phyloP scores from a whole-genome alignment of 1,140 invertebrate species.

The Dufourea novaeangliae region DNA sequence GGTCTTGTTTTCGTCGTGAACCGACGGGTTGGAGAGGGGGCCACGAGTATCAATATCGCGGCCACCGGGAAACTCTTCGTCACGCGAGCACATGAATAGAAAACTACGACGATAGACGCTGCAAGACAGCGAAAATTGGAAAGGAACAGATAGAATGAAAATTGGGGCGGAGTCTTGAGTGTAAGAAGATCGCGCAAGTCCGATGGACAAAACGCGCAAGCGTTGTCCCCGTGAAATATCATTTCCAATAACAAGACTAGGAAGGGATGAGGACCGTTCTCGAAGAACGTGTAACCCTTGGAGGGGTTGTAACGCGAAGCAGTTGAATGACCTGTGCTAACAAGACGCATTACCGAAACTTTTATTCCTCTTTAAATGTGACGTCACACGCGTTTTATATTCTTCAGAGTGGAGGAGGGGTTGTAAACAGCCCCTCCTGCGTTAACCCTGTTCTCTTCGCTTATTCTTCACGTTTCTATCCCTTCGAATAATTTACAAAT shows the following conservation, averaged over 20 bases:
- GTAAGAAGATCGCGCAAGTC: conserved; percentile 21
- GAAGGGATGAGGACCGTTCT: background rate
- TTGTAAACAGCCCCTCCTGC: too few species aligned
- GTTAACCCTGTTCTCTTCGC: too few species aligned
- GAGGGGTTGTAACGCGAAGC: background rate
- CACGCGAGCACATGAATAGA: conserved; percentile 48
- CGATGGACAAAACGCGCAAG: conserved; percentile 29
- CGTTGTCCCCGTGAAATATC: conserved; percentile 8
- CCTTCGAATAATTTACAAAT: too few species aligned
- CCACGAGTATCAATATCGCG: conserved; percentile 28
- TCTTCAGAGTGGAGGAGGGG: too few species aligned
- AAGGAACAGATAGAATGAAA: conserved; percentile 1
- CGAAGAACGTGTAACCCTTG: background rate
- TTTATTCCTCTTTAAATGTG: background rate
- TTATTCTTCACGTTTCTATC: too few species aligned
- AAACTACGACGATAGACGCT: too few species aligned
- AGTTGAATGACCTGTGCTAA: background rate
- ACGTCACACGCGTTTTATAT: too few species aligned
- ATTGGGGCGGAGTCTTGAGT: conserved; percentile 24
- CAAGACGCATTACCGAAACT: background rate
- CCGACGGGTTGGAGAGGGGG: too few species aligned
- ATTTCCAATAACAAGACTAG: background rate
- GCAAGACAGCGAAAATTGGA: conserved; percentile 7
- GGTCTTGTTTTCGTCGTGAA: conserved; percentile 20
- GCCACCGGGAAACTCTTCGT: conserved; percentile 33